Evolutionary conservation across 2,888 invertebrate genomes (phyloP).

Genomic region (Prenolepis imparis): DNA sequence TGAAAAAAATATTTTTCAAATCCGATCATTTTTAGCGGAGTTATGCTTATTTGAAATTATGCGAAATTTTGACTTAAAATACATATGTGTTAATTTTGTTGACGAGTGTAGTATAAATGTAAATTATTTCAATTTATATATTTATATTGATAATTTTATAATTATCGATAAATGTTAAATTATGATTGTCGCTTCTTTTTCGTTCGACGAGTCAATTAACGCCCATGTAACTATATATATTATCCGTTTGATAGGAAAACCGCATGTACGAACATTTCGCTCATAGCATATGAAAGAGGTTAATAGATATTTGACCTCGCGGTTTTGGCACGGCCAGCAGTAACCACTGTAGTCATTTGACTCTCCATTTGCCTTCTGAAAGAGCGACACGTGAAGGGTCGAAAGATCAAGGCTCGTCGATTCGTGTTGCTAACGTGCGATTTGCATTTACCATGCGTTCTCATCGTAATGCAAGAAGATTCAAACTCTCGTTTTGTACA

Average conservation of each 20-base stretch:
- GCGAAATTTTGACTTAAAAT: too few relatives aligned
- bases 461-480: constrained; percentile 17
- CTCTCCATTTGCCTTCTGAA: constrained; percentile 60
- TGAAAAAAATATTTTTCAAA: too few relatives aligned
- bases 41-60: too few relatives aligned
- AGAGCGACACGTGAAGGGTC: constrained; percentile 63
- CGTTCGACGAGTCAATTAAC: background rate
- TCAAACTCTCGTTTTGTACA: background rate
- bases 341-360: constrained; percentile 52
- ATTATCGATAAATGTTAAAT: constrained; percentile 6
- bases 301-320: constrained; percentile 69
- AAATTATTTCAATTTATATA: too few relatives aligned
- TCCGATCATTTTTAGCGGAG: too few relatives aligned
- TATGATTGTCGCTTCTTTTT: background rate
- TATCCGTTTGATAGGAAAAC: constrained; percentile 38
- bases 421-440: constrained; percentile 39
- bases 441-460: constrained; percentile 56
- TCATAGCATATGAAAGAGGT: constrained; percentile 55
- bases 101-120: too few relatives aligned
- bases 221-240: background rate
- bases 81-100: too few relatives aligned
- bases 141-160: background rate
- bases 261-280: constrained; percentile 23
- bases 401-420: constrained; percentile 58
- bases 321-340: constrained; percentile 63